Evolutionary conservation across 2,888 invertebrate genomes (phyloP), one percentile per base, ranked within the genome.

Genomic region (Chalcis sispes): DNA sequence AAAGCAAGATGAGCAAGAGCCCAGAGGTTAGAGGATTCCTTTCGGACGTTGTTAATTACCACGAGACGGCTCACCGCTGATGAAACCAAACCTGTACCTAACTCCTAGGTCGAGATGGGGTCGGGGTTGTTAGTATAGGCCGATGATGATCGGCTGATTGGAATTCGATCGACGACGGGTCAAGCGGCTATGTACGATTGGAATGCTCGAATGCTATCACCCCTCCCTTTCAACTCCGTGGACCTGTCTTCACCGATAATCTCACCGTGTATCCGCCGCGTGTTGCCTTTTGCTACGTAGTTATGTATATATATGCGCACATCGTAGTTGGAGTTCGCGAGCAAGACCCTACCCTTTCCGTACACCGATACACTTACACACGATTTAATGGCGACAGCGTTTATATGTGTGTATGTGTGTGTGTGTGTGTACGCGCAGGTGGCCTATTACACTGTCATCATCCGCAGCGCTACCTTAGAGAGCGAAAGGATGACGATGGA

Each of bases 131-230:
- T 23, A 40, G 72, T 67, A 7, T 36, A 36, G 36, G 10, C 36
- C 10, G 29, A 40, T 27, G 42, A 64, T 58, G 69, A 65, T 54
- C 72, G 73, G 77, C 70, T 79, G 79, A 86, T 86, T 86, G 86
- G 84, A 85, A 86, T 86, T 86, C 82, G 82, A 85, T 84, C 79
- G 82, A 58, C 71, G 58, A 36, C 59, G 79, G 83, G 83, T 85
- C 82, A 85, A 84, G 83, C 82, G 80, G 82, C 82, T 82, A 83
- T 83, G 83, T 84, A 82, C 81, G 80, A 83, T 83, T 81, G 85
- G 83, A 85, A 87, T 85, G 83, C 84, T 80, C 79, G 79, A 79
- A 80, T 82, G 79, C 78, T 79, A n/a, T n/a, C 74, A 80, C 56
- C 76, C 77, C 74, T 5, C 2, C 65, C n/a, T 2, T 15, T 18